These are phyloP conservation scores for Pampus argenteus DNA, from an alignment of 2,797 vertebrate species.

Conservation along the genomic window DNA sequence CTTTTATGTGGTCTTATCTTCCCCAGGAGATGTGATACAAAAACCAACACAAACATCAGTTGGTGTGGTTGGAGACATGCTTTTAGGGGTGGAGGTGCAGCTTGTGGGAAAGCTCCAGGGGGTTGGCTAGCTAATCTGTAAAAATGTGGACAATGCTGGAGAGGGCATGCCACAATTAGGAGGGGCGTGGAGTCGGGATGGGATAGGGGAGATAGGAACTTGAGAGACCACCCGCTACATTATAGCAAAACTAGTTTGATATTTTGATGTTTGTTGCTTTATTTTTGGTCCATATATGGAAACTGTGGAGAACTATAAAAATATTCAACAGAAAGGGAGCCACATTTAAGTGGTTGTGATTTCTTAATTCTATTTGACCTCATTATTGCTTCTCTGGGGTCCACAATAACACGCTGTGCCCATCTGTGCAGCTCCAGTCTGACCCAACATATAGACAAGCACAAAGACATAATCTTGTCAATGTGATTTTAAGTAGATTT, in stretches of 20 bases:
- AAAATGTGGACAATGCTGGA: slow-evolving; percentile 59
- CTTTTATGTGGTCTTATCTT: slow-evolving; percentile 62
- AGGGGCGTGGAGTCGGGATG: slow-evolving; percentile 38
- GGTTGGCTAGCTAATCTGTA: slow-evolving; percentile 40
- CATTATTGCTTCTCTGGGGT: slow-evolving; percentile 14
- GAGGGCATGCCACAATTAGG: slow-evolving; percentile 45
- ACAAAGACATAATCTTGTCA: slow-evolving; percentile 61
- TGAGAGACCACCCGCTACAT: slow-evolving; percentile 40
- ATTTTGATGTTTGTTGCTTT: background rate
- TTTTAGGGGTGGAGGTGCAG: slow-evolving; percentile 32
- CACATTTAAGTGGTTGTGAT: background rate
- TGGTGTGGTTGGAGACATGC: slow-evolving; percentile 21
- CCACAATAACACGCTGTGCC: slow-evolving; percentile 21
- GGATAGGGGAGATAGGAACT: slow-evolving; percentile 7
- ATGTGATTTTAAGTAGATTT: slow-evolving; percentile 56
- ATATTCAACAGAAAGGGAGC: background rate
- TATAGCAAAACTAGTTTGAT: slow-evolving; percentile 15
- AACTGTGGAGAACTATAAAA: slow-evolving; percentile 2
- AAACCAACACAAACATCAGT: slow-evolving; percentile 52
- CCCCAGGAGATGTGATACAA: slow-evolving; percentile 47
- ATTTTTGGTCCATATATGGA: background rate
- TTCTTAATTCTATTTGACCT: slow-evolving; percentile 9
- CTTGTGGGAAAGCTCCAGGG: slow-evolving; percentile 51
- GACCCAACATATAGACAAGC: background rate
- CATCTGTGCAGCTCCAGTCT: slow-evolving; percentile 39